Base-by-base conservation (phyloP, 92 coral and sea anemone species). In the Desmophyllum pertusum region DNA sequence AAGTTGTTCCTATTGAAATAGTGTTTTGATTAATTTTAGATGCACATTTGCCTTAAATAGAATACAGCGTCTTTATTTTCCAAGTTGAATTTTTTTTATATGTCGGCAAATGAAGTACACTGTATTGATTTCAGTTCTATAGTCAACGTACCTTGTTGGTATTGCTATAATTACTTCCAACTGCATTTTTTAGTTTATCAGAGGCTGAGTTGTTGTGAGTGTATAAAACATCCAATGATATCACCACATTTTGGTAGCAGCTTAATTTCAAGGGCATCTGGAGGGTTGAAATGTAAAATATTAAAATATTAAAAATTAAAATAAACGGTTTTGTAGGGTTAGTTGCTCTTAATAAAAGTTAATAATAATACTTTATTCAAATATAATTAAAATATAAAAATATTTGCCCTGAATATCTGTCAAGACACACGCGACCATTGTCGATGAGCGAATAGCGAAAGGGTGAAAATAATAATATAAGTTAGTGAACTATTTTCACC, bases 241-340 rank as follows among this genome's bases (percentile, higher is more conserved):
- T 27, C 6, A 79, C 84, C 19, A 67, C 64, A 67, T 33, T 64
- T 33, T 30, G 42, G 35, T 42, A 55, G 3, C 63, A 65, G 66
- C 61, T 79, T 33, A 79, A 79, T 5, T 79, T 79, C 18, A 79
- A 31, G 6, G 84, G 84, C 3, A 67, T 59, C 63, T 79, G 23
- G 23, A 40, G 15, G 6, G 63, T 55, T 55, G 0, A 66, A 36
- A 46, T 10, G 8, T 1, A 45, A 42, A 55, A 77, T 10, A 52
- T 36, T 21, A 1, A 6, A n/a, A n/a, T n/a, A n/a, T n/a, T n/a
- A n/a, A n/a, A n/a, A n/a, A 55, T 55, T 55, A 21, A 23, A 55
- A 19, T 53, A 55, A 55, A 10, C 6, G 1, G 21, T 1, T 5
- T 55, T 23, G n/a, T 21, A n/a, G n/a, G n/a, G n/a, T n/a, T n/a